Evolutionary conservation across 2,797 vertebrate genomes (phyloP), one percentile per base, ranked within the genome.

Genomic region (Leptodactylus fallax): DNA sequence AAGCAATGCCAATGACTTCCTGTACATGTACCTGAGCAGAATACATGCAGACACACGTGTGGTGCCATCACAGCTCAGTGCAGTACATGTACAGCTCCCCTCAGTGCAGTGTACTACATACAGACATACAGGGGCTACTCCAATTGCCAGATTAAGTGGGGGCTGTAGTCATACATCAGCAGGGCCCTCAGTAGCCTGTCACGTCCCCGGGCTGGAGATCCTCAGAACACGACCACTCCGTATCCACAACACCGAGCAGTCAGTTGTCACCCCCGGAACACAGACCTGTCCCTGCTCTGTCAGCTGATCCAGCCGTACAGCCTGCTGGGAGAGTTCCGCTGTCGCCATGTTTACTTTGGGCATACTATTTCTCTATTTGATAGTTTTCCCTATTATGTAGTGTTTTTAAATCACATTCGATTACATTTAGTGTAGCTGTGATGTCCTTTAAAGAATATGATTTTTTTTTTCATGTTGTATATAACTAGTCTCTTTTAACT

Each of bases 231-330:
- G 14, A 21, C 84, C 27, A 71, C 78, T 45, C 86, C 47, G 65
- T n/a, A 83, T 83, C 65, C 49, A 77, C 86, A 23, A 19, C 36
- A 61, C 53, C 5, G 21, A 56, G 11, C 53, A 72, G 19, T 21
- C 65, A 87, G 21, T 25, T 56, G 12, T 55, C 76, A 79, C 5
- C 72, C 72, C 61, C 74, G 67, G 49, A 71, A 74, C 65, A 79
- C 77, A 61, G 47, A 11, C 55, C 19, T 77, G 49, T 6, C 45
- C 49, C 60, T 77, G n/a, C 27, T 56, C 25, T 7, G 81, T 86
- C 87, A 89, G 87, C 87, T 89, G 87, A 89, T 61, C n/a, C 58
- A 6, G 14, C n/a, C 60, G 58, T 69, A 74, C 25, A 16, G 79
- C 16, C 49, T 58, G 27, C 80, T 16, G 72, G 86, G 79, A 69